Evolutionary conservation across 2,113 vertebrate genomes (phyloP).

Genomic region (Clarias gariepinus): DNA sequence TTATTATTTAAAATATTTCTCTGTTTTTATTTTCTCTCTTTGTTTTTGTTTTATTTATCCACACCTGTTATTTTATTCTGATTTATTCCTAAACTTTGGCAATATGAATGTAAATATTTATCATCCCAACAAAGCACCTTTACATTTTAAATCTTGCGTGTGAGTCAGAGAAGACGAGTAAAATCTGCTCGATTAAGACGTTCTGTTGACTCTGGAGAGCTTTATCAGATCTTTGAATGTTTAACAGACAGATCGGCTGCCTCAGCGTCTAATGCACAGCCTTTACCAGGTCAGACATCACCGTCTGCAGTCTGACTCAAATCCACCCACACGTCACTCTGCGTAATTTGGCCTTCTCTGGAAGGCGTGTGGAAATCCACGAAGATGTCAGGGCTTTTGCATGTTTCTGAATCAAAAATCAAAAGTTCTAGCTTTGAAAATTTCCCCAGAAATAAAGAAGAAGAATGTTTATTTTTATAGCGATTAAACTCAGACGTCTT

Average conservation of each 20-base stretch:
- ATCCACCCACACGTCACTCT: neutral
- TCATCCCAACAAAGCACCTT: no score
- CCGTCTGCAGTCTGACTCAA: neutral
- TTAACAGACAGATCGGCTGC: neutral
- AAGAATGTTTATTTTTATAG: neutral
- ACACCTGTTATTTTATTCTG: no score
- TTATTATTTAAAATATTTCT: no score
- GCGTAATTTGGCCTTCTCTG: neutral
- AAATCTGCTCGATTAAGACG: neutral
- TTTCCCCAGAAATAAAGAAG: neutral
- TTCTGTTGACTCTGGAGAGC: neutral
- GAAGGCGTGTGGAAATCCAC: no score
- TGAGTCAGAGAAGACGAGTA: neutral
- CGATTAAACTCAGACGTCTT: neutral
- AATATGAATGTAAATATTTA: no score
- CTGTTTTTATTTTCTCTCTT: no score
- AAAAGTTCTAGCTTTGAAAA: neutral
- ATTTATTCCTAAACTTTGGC: no score
- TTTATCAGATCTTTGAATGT: neutral
- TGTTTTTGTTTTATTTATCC: no score
- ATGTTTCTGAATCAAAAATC: no score
- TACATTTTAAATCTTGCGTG: no score
- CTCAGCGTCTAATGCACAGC: neutral
- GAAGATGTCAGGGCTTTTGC: no score
- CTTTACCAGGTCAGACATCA: neutral